Evolutionary conservation across 2,888 invertebrate genomes (phyloP).

Genomic region (Apodemia mormo): DNA sequence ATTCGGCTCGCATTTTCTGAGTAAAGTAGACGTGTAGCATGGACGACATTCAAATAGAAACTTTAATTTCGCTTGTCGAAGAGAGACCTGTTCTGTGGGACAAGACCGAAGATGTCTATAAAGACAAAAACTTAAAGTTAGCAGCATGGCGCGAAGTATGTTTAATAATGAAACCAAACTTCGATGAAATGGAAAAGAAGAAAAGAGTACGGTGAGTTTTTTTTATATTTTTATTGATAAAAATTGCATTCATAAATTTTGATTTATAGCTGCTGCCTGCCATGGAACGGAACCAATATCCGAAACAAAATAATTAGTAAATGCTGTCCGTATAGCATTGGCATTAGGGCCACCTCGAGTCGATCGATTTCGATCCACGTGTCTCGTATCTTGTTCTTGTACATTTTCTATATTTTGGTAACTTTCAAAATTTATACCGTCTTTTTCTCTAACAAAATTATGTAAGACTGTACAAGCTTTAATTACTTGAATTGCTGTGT

Average conservation of each 20-base stretch:
- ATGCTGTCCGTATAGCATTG: slow-evolving; percentile 39
- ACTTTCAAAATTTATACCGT: slow-evolving; percentile 36
- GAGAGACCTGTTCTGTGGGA: no score
- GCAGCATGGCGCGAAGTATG: slow-evolving; percentile 43
- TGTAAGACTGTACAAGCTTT: slow-evolving; percentile 40
- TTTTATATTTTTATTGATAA: slow-evolving; percentile 39
- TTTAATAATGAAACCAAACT: slow-evolving; percentile 43
- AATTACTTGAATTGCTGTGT: slow-evolving; percentile 38
- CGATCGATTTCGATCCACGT: slow-evolving; percentile 33
- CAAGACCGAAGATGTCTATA: slow-evolving; percentile 40
- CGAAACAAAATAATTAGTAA: slow-evolving; percentile 40
- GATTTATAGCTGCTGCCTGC: slow-evolving; percentile 40
- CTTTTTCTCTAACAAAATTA: slow-evolving; percentile 40
- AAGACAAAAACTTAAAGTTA: slow-evolving; percentile 40
- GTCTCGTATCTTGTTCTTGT: slow-evolving; percentile 42
- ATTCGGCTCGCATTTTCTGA: slow-evolving; percentile 31
- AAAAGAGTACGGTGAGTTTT: slow-evolving; percentile 43
- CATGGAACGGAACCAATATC: slow-evolving; percentile 41
- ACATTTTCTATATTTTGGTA: slow-evolving; percentile 37
- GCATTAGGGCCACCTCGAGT: slow-evolving; percentile 40
- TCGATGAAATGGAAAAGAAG: slow-evolving; percentile 43
- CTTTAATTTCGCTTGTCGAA: no score
- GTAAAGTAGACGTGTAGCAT: slow-evolving; percentile 26
- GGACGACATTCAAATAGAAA: slow-evolving; percentile 34
- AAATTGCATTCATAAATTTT: slow-evolving; percentile 39